Conservation (phyloP, 2,113 vertebrate genomes). For the Pelobates fuscus region DNA sequence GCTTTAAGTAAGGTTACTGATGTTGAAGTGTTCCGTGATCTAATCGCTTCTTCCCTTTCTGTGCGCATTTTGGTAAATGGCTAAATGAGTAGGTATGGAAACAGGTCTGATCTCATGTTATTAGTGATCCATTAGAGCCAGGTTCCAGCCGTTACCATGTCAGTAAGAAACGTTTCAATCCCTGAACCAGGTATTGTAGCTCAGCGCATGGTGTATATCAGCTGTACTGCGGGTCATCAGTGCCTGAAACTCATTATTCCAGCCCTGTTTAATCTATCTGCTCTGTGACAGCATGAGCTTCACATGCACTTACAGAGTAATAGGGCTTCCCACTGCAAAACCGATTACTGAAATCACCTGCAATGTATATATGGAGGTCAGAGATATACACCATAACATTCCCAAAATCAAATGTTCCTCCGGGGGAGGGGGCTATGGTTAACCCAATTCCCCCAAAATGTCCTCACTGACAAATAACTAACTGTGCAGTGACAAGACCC, state of each 20-base stretch:
- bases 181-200: neutral
- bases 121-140: conserved; percentile 26
- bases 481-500: too few relatives aligned
- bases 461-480: too few relatives aligned
- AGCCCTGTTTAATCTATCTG: neutral
- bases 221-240: conserved; percentile 12
- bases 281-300: neutral
- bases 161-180: conserved; percentile 6
- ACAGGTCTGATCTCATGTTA: neutral
- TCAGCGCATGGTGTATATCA: neutral
- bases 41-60: neutral
- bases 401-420: too few relatives aligned
- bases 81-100: neutral
- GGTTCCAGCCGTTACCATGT: neutral
- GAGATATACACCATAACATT: too few relatives aligned
- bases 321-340: neutral
- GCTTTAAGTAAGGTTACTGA: conserved; percentile 9
- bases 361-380: too few relatives aligned
- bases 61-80: conserved; percentile 7
- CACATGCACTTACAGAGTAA: conserved; percentile 25
- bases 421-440: too few relatives aligned
- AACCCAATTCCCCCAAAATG: too few relatives aligned
- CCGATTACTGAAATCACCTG: too few relatives aligned
- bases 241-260: neutral
- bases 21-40: neutral